Percentiles rank a stretch among this genome's conserved stretches.
Conservation (phyloP, 2,113 vertebrate genomes). For the Brienomyrus longianalis region DNA sequence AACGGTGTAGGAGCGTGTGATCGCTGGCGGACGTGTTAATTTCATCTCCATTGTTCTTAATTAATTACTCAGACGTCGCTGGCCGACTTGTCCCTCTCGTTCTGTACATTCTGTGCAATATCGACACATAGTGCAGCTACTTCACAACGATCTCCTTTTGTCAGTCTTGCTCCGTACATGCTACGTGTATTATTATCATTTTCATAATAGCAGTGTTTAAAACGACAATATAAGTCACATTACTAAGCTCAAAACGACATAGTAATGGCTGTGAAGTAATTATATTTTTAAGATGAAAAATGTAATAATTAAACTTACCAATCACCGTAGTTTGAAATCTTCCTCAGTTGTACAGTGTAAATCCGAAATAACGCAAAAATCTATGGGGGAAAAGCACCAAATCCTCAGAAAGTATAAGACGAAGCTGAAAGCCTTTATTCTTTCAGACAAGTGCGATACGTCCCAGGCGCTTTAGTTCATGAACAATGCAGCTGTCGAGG, state of each 20-base stretch:
- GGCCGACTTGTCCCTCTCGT: background rate
- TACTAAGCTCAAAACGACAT: background rate
- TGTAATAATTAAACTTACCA: background rate
- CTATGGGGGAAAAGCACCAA: background rate
- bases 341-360: background rate
- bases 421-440: background rate
- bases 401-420: background rate
- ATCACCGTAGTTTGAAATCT: background rate
- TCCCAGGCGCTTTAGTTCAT: background rate
- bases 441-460: background rate
- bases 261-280: background rate
- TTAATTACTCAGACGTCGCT: background rate
- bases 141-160: background rate
- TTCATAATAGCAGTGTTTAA: background rate
- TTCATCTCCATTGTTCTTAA: background rate
- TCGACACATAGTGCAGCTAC: background rate
- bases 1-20: background rate
- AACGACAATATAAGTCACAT: background rate
- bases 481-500: background rate
- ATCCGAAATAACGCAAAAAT: background rate
- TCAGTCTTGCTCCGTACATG: background rate
- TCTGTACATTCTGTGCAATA: background rate
- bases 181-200: background rate
- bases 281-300: background rate
- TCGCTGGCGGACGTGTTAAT: background rate